phyloP scores from a whole-genome alignment of 92 coral and sea anemone species.

The Ricordea florida region DNA sequence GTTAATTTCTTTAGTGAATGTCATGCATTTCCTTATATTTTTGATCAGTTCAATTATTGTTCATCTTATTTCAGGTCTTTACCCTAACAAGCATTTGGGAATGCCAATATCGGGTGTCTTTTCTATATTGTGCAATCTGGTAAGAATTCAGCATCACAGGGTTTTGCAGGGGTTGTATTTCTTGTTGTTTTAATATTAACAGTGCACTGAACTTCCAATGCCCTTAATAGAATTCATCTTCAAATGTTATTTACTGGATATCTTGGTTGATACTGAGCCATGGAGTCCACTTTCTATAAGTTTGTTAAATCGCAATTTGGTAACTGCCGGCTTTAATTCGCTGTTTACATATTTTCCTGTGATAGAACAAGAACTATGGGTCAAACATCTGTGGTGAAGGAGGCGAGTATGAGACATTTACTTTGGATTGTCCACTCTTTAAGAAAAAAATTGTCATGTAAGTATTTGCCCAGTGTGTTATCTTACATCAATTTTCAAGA shows the following conservation, averaged over 20 bases:
- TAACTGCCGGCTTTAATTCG: not conserved
- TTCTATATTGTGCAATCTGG: slow-evolving; percentile 75
- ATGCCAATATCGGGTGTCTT: slow-evolving; percentile 73
- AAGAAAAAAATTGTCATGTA: slow-evolving; percentile 87
- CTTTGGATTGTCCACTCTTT: slow-evolving; percentile 94
- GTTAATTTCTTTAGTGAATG: not conserved
- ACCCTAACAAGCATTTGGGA: slow-evolving; percentile 84
- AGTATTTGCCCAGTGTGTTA: too few relatives aligned
- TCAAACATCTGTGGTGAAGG: slow-evolving; percentile 97
- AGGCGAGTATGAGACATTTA: slow-evolving; percentile 96
- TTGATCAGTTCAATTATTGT: not conserved
- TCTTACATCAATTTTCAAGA: too few relatives aligned
- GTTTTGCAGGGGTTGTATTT: too few relatives aligned
- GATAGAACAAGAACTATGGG: slow-evolving; percentile 83
- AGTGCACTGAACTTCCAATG: not conserved
- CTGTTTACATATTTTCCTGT: not conserved
- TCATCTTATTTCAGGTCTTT: slow-evolving; percentile 54
- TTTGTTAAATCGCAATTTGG: too few relatives aligned
- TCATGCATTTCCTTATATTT: not conserved
- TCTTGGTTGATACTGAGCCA: too few relatives aligned
- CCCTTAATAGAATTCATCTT: too few relatives aligned
- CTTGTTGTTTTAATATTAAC: not conserved
- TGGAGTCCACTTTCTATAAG: too few relatives aligned
- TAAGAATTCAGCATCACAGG: slow-evolving; percentile 53
- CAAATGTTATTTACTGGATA: too few relatives aligned